Percentiles rank a stretch among this genome's conserved stretches.
Evolutionary conservation across 2,113 vertebrate species (phyloP).

Genomic region (Hippocampus barbouri): DNA sequence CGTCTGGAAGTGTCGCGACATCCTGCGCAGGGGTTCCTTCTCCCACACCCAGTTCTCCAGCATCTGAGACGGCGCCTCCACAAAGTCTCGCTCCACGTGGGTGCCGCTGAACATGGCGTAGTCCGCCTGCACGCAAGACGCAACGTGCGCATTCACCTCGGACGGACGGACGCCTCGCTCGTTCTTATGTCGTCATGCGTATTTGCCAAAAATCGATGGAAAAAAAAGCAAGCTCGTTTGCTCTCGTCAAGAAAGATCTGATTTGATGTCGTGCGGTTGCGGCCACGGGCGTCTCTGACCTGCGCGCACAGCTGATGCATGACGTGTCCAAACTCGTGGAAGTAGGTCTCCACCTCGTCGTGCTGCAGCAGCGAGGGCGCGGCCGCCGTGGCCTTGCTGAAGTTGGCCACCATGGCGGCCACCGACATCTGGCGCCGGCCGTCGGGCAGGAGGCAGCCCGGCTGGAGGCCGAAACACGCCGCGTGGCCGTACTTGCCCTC

Average conservation of each 20-base stretch:
- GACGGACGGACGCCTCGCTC: background rate
- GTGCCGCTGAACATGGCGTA: conserved; percentile 98
- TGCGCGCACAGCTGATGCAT: conserved; percentile 98
- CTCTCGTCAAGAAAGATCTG: background rate
- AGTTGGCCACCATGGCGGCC: conserved; percentile 97
- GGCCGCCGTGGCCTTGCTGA: conserved; percentile 86
- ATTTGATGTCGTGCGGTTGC: background rate
- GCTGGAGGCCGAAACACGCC: conserved; percentile 94
- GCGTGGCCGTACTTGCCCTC: conserved; percentile 97
- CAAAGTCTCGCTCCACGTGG: conserved; percentile 92
- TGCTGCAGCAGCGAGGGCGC: conserved; percentile 91
- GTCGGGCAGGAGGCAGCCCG: conserved; percentile 81
- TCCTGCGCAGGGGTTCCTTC: conserved; percentile 84
- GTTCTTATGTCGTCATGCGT: no score
- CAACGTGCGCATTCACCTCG: no score
- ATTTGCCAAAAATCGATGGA: no score
- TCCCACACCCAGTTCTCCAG: conserved; percentile 99
- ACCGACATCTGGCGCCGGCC: conserved; percentile 82
- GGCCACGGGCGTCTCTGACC: conserved; percentile 67
- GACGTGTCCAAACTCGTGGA: conserved; percentile 96
- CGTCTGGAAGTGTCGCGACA: conserved; percentile 89
- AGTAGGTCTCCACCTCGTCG: conserved; percentile 97
- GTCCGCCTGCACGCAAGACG: conserved; percentile 74
- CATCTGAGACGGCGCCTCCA: conserved; percentile 97
- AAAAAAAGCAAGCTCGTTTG: no score